Conservation (phyloP, 2,797 vertebrate genomes). For the Sebastes taczanowskii region DNA sequence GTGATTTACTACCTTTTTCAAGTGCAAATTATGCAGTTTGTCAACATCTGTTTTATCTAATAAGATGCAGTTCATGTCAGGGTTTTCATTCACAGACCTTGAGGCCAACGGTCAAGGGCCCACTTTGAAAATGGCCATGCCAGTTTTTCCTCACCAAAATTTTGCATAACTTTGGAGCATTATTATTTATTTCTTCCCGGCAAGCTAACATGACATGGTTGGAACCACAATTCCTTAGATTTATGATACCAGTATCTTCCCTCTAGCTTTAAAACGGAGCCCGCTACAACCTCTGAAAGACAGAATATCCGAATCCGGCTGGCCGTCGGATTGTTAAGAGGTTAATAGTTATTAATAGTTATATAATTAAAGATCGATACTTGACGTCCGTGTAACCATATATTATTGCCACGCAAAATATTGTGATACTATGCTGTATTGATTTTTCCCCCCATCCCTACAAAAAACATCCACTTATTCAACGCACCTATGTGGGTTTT, state of each 20-base stretch:
- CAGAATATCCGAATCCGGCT: fast-evolving
- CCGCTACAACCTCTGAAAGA: neutral
- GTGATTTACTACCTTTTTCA: neutral
- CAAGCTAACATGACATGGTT: neutral
- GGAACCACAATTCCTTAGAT: neutral
- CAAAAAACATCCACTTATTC: neutral
- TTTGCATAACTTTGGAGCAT: neutral
- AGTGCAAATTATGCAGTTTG: neutral
- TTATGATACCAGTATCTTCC: neutral
- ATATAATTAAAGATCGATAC: neutral
- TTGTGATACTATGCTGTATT: neutral
- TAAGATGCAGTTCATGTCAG: neutral
- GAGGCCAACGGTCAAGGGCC: neutral
- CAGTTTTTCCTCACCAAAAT: neutral
- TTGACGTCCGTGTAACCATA: neutral
- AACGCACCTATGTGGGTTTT: neutral
- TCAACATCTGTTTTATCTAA: neutral
- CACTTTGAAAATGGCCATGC: neutral
- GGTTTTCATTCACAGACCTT: neutral
- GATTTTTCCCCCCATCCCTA: fast-evolving
- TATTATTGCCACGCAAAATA: neutral
- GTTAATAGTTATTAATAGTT: neutral
- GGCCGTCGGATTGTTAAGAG: neutral
- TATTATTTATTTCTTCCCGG: neutral
- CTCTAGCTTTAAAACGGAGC: neutral